These are phyloP conservation scores for Hyalella azteca DNA, from an alignment of 2,888 invertebrate genomes.

Conservation along the genomic window DNA sequence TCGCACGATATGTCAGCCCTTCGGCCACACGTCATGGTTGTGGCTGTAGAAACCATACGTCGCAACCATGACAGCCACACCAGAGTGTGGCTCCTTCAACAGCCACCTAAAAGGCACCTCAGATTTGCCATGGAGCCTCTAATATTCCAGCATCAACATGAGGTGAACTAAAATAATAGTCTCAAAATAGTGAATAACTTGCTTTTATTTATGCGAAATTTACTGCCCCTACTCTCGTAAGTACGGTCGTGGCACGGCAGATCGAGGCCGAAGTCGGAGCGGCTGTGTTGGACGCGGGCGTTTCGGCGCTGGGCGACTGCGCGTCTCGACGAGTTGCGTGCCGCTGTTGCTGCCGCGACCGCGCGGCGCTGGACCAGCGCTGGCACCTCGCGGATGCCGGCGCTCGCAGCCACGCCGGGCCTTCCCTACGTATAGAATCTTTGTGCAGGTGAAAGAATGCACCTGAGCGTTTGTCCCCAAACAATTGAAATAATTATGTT, in stretches of 20 bases:
- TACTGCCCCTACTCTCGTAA: too few species aligned
- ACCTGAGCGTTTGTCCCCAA: too few species aligned
- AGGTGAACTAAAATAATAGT: background rate
- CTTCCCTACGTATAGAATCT: background rate
- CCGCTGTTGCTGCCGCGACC: slow-evolving; percentile 19
- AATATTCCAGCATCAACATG: background rate
- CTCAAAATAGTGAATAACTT: too few species aligned
- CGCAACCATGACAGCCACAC: too few species aligned
- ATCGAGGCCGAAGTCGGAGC: background rate
- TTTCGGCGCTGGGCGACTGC: background rate
- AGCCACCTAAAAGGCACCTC: background rate
- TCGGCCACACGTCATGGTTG: too few species aligned
- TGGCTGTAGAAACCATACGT: too few species aligned
- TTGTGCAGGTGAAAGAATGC: slow-evolving; percentile 7
- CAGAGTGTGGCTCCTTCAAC: background rate
- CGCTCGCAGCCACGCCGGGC: background rate
- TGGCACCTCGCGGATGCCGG: slow-evolving; percentile 9
- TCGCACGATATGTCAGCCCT: too few species aligned
- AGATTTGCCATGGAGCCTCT: background rate
- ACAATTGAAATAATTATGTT: too few species aligned
- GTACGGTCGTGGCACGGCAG: background rate
- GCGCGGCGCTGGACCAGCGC: background rate
- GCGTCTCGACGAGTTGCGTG: background rate
- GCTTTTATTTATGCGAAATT: too few species aligned
- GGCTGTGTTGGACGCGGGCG: background rate